Conservation (phyloP, 1,140 invertebrate species). For the Phocides pigmalion region DNA sequence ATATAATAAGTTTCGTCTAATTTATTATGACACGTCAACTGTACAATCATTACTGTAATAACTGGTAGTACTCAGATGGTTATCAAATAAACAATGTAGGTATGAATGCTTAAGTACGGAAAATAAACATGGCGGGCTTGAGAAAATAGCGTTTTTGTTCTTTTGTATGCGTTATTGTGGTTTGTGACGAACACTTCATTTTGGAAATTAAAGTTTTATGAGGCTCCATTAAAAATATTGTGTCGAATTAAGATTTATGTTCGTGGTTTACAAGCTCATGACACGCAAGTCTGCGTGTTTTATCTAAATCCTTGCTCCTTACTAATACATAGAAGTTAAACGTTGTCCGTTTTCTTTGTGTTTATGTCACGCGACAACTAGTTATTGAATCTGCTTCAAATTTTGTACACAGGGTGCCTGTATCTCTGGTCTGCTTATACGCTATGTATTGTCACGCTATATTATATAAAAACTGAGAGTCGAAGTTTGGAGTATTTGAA, state of each 20-base stretch:
- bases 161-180: slow-evolving; percentile 33
- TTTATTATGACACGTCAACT: slow-evolving; percentile 14
- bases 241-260: slow-evolving; percentile 21
- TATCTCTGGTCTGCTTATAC: too few species aligned
- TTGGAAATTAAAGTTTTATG: slow-evolving; percentile 35
- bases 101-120: slow-evolving; percentile 33
- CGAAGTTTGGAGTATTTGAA: too few species aligned
- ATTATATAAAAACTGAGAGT: too few species aligned
- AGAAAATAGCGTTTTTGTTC: slow-evolving; percentile 43
- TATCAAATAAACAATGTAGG: slow-evolving; percentile 59
- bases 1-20: not conserved
- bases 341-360: too few species aligned
- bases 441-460: too few species aligned
- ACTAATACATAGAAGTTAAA: too few species aligned
- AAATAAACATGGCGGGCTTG: slow-evolving; percentile 38
- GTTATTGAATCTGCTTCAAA: too few species aligned
- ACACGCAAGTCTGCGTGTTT: slow-evolving; percentile 5
- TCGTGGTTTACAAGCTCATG: not conserved
- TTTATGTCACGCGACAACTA: too few species aligned
- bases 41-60: slow-evolving; percentile 25
- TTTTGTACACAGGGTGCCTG: too few species aligned
- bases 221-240: slow-evolving; percentile 22
- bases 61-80: slow-evolving; percentile 41
- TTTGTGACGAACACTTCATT: slow-evolving; percentile 19
- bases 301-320: too few species aligned